A percentile compares a stretch with the other conserved stretches of the same genome.
Conservation (phyloP, 2,797 vertebrate genomes). For the Halcyon chelicuti region DNA sequence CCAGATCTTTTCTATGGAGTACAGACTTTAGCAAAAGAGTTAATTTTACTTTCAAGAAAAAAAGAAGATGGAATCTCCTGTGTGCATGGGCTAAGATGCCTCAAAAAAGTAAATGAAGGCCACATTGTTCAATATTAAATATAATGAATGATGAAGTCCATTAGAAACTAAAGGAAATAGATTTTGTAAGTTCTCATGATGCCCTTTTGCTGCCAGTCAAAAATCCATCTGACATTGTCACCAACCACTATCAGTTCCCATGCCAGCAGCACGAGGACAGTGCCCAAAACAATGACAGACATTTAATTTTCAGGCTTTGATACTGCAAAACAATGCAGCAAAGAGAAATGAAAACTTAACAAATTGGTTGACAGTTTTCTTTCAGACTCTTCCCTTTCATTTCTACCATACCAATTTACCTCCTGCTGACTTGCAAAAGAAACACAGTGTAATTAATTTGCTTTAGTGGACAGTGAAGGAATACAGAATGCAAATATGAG, state of each 20-base stretch:
- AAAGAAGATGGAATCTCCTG: neutral
- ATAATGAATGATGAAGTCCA: neutral
- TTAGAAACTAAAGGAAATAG: neutral
- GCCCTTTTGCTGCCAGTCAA: neutral
- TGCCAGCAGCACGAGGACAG: neutral
- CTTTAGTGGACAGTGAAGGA: slow-evolving; percentile 7
- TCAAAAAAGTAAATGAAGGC: neutral
- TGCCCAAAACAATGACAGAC: slow-evolving; percentile 1
- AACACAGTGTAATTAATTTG: slow-evolving; percentile 28
- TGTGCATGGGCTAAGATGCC: neutral
- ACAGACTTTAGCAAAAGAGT: neutral
- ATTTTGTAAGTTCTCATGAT: neutral
- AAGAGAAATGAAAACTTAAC: slow-evolving; percentile 45
- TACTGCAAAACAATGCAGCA: slow-evolving; percentile 19
- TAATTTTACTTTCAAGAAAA: neutral
- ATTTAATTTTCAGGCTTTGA: slow-evolving; percentile 28
- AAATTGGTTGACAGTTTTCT: slow-evolving; percentile 56
- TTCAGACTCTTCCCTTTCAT: slow-evolving; percentile 47
- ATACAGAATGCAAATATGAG: slow-evolving; percentile 19
- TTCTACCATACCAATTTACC: slow-evolving; percentile 34
- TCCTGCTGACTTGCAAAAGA: slow-evolving; percentile 29
- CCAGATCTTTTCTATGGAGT: neutral
- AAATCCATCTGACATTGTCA: neutral
- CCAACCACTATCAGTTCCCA: neutral
- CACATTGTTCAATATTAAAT: neutral